Conservation (phyloP, 1,140 invertebrate species). For the Fopius arisanus region DNA sequence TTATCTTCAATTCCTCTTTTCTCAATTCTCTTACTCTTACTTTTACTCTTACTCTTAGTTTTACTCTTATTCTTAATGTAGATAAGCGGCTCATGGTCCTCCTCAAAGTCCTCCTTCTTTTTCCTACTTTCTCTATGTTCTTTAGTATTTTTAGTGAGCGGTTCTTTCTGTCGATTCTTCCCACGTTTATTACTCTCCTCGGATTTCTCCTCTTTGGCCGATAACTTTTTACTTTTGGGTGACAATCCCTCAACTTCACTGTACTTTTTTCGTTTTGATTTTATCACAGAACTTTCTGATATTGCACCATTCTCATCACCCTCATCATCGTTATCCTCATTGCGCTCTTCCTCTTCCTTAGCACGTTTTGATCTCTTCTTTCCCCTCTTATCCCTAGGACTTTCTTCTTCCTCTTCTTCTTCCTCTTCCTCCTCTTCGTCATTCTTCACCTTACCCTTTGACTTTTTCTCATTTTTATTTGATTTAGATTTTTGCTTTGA, state of each 20-base stretch:
- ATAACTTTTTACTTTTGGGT: conserved; percentile 61
- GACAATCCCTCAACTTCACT: conserved; percentile 55
- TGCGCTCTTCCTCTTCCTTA: conserved; percentile 28
- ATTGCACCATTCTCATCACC: conserved; percentile 49
- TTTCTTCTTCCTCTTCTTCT: conserved; percentile 26
- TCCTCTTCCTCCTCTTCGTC: conserved; percentile 55
- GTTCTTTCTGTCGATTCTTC: conserved; percentile 49
- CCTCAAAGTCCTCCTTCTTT: conserved; percentile 59
- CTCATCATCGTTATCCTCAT: conserved; percentile 23
- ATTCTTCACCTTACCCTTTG: conserved; percentile 39
- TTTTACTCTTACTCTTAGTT: conserved; percentile 56
- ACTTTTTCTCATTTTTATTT: conserved; percentile 49
- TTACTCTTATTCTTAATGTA: conserved; percentile 55
- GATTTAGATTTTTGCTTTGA: conserved; percentile 57
- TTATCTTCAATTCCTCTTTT: conserved; percentile 59
- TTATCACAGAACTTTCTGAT: conserved; percentile 57
- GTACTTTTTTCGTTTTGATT: conserved; percentile 52
- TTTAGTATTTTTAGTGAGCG: conserved; percentile 36
- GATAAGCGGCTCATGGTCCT: conserved; percentile 50
- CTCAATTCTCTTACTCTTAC: conserved; percentile 56
- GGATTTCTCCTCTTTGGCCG: conserved; percentile 58
- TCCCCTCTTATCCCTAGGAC: conserved; percentile 33
- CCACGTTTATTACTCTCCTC: conserved; percentile 48
- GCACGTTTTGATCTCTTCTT: conserved; percentile 36
- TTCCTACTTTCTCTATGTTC: conserved; percentile 48